Evolutionary conservation across 2,797 vertebrate species (phyloP), one percentile per base, ranked within the genome.

Genomic region (Mus caroli): DNA sequence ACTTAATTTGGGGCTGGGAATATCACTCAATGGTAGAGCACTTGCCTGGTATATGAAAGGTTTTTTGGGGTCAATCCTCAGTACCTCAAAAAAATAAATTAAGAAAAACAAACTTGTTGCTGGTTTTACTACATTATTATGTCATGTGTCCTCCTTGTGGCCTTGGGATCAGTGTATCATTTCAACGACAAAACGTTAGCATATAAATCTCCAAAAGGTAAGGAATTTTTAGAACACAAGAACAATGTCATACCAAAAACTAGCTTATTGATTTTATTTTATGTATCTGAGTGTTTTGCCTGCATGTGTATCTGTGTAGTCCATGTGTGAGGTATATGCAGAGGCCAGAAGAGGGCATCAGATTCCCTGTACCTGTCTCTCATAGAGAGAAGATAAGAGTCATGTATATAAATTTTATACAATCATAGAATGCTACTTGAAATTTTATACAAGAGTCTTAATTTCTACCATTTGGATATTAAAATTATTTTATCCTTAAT

Each of bases 401-500:
- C 67, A 62, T 73, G 46, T 94, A 50, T 96, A 31, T 1, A 43
- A 69, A 52, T 73, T 96, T 96, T 80, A 60, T 87, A 64, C 0
- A 89, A 94, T 84, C 83, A 90, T 95, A 34, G 3, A 86, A 26
- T 95, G 28, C 31, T 86, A 88, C 19, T 88, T 94, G 83, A 86
- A 86, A 86, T 88, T 95, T 54, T 86, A 15, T 87, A 50, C 20
- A 56, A 54, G 88, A 78, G 85, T 94, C 37, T 94, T 90, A 91
- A 92, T 76, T 95, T 92, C 94, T 24, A 94, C 28, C 22, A 69
- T 93, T 91, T 93, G 43, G 31, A 3, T 92, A 85, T 96, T 87
- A 87, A 96, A 96, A 87, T 31, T 87, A 87, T 92, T 94, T 78
- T 84, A 77, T 73, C 20, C 62, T 95, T 91, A 88, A 78, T 83